A percentile compares a stretch with the other conserved stretches of the same genome.
These are phyloP conservation scores for Helogale parvula DNA, from an alignment of 2,113 vertebrate species.

Conservation along the genomic window DNA sequence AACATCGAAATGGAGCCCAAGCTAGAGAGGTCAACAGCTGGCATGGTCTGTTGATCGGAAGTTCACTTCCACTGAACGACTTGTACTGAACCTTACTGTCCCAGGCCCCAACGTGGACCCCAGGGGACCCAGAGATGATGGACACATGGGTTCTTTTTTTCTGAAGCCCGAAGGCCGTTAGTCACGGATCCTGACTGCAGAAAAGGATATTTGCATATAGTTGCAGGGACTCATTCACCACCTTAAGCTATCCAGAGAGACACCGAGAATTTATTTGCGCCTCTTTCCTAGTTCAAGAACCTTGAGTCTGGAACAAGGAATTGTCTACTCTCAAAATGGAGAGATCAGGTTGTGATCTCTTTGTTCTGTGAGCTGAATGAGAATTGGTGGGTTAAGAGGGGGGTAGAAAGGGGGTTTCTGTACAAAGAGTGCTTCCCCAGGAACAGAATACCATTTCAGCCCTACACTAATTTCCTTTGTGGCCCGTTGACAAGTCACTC, in stretches of 20 bases:
- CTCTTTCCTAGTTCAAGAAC: not conserved
- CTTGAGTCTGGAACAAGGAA: not conserved
- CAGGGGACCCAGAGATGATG: not conserved
- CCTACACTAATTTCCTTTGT: not conserved
- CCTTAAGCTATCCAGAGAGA: not conserved
- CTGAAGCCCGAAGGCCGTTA: not conserved
- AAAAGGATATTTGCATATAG: not conserved
- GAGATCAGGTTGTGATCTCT: not conserved
- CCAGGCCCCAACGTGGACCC: rapidly evolving
- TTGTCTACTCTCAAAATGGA: not conserved
- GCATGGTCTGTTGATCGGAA: not conserved
- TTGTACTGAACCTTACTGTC: not conserved
- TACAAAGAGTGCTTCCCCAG: not conserved
- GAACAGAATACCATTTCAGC: not conserved
- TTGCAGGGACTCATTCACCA: not conserved
- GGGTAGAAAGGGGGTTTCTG: not conserved
- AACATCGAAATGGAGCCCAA: not conserved
- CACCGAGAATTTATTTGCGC: not conserved
- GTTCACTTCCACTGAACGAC: not conserved
- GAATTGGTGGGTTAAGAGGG: not conserved
- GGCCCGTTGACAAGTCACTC: not conserved
- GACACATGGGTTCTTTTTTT: not conserved
- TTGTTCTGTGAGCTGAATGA: not conserved
- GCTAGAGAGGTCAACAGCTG: not conserved
- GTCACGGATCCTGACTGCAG: not conserved